Base-by-base conservation (phyloP, 53 echinoderm and acorn worm species). In the Luidia sarsii region DNA sequence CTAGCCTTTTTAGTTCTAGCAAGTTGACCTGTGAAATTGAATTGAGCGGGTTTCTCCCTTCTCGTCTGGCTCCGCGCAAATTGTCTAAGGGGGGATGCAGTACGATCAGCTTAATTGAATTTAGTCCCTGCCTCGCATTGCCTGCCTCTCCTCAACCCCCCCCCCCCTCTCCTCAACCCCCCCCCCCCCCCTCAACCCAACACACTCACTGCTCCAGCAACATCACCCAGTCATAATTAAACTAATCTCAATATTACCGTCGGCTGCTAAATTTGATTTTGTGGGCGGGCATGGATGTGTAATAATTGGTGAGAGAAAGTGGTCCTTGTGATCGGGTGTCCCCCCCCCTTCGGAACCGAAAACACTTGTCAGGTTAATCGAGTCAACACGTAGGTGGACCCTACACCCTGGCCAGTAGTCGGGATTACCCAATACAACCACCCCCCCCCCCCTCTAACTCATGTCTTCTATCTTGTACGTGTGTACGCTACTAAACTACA, bases 1-100 rank as follows among this genome's bases (percentile, higher is more conserved):
- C 84, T 84, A 84, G 84, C 84, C 84, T 84, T 84, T 84, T 84
- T 84, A 84, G 84, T 84, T 84, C 64, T 84, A 84, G 73, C 72
- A 84, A 84, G 84, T 73, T 84, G 84, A 84, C 84, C 84, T 84
- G 73, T 71, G 43, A 84, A 73, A 73, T 84, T 62, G 64, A 73
- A 72, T 73, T 84, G 63, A 73, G 50, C 72, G 34, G 77, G 77
- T 59, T 43, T 77, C 59, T 77, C 60, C 55, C 73, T 64, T 36
- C 19, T 65, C 23, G 51, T 33, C 73, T 49, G 73, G 64, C 84
- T 64, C 84, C 64, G 39, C 48, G 49, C 37, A 84, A 84, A 84
- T 73, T 84, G 73, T 84, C 84, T 84, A 84, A 84, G 72, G 71
- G 84, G 84, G 64, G 62, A 49, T 72, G 59, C 50, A 23, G n/a